Percentiles rank a stretch among this genome's conserved stretches.
Conservation (phyloP, 1,140 invertebrate species). For the Holotrichia oblita region DNA sequence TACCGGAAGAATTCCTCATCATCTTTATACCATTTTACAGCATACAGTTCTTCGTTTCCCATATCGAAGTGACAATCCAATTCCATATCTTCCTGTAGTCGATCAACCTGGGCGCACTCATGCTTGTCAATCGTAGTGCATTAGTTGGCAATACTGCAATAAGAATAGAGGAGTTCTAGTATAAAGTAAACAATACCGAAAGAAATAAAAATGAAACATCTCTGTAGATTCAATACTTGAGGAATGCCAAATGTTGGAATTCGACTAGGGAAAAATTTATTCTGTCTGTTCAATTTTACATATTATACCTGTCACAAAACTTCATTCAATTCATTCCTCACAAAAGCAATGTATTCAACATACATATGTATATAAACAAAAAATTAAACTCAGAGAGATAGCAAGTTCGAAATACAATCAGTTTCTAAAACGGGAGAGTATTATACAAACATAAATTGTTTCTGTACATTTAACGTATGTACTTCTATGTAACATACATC, state of each 20-base stretch:
- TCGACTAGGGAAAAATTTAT: no score
- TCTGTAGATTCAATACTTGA: no score
- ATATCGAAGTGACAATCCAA: constrained; percentile 59
- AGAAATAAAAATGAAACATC: no score
- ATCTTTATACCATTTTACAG: constrained; percentile 54
- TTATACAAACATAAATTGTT: constrained; percentile 5
- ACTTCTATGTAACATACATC: no score
- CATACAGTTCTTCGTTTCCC: constrained; percentile 57
- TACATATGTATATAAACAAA: neutral
- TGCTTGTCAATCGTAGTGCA: constrained; percentile 55
- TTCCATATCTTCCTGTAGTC: constrained; percentile 56
- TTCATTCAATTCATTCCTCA: neutral
- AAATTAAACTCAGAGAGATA: neutral
- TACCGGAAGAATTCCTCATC: constrained; percentile 35
- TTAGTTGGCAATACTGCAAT: constrained; percentile 49
- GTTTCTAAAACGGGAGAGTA: neutral
- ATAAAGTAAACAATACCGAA: neutral
- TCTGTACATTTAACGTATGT: neutral
- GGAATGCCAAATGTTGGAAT: no score
- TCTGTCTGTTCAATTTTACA: no score
- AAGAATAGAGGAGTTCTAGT: constrained; percentile 41
- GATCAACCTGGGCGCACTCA: constrained; percentile 55
- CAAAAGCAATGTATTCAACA: no score
- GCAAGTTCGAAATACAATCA: neutral
- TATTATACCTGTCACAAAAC: neutral